Evolutionary conservation across 2,888 invertebrate genomes (phyloP), one percentile per base, ranked within the genome.

Genomic region (Cataglyphis altisquamis): DNA sequence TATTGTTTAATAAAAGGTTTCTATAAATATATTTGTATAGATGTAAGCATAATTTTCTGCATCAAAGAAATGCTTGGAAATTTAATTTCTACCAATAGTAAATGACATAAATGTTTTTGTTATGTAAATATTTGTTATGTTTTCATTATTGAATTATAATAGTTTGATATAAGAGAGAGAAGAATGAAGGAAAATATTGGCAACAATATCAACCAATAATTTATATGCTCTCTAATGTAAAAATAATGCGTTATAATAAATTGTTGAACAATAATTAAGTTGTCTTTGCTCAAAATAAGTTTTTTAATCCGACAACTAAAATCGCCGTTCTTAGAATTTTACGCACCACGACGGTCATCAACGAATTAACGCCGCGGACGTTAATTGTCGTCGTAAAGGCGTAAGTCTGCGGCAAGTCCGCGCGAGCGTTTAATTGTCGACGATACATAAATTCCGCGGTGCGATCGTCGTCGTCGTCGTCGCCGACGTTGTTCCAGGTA

Each of bases 371-470:
- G 25, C 21, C 32, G 18, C 10, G 66, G 62, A 77, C 67, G 63
- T 82, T 86, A 83, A 88, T 82, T 85, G 83, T 41, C 36, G 32
- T 67, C 77, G 84, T 64, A 73, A 81, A 82, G 64, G 86, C 81
- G 89, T 67, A 81, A 81, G 84, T 83, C 52, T 72, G 77, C 67
- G 70, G 72, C 87, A 41, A 60, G 70, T 82, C 21, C 68, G 75
- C 52, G 60, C 84, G 66, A 84, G 86, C 87, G 87, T 90, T 89
- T 91, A 90, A 92, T 91, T 89, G 89, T 86, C 86, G 83, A 72
- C 87, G 84, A 89, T 86, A 86, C 88, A 89, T 91, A 89, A 89
- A 92, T 91, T 86, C 85, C 87, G 82, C 48, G 82, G 85, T 77
- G 73, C 72, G 57, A 86, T 88, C 84, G 63, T 57, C 73, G 55